Evolutionary conservation across 2,797 vertebrate genomes (phyloP).

Genomic region (Chaetodon trifasciatus): DNA sequence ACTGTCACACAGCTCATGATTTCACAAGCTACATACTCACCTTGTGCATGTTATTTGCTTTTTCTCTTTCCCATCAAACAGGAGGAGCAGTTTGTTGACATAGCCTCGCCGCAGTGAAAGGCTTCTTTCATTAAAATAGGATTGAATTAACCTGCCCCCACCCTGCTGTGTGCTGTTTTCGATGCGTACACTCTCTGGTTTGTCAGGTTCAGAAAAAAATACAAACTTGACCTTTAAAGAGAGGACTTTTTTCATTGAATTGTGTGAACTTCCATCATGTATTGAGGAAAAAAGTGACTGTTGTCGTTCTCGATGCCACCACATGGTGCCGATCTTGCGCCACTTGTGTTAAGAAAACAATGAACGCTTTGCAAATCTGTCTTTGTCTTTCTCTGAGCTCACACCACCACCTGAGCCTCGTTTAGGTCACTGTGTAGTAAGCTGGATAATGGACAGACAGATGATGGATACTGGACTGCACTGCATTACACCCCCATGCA

Average conservation of each 20-base stretch:
- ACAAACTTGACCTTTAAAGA: not conserved
- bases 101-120: not conserved
- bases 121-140: not conserved
- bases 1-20: not conserved
- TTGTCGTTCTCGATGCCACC: conserved; percentile 53
- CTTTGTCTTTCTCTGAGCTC: conserved; percentile 61
- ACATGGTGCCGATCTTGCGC: conserved; percentile 70
- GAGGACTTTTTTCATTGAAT: not conserved
- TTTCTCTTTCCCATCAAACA: not conserved
- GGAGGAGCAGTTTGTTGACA: not conserved
- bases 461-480: conserved; percentile 17
- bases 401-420: conserved; percentile 48
- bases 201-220: not conserved
- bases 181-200: not conserved
- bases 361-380: conserved; percentile 30
- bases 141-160: not conserved
- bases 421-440: not conserved
- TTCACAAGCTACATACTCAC: not conserved
- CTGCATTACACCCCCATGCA: not conserved
- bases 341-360: conserved; percentile 33
- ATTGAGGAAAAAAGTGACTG: not conserved
- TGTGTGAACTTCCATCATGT: not conserved
- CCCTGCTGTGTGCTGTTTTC: not conserved
- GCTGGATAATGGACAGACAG: conserved; percentile 31
- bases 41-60: not conserved